phyloP scores from a whole-genome alignment of 1,140 invertebrate species.

The Daktulosphaira vitifoliae region DNA sequence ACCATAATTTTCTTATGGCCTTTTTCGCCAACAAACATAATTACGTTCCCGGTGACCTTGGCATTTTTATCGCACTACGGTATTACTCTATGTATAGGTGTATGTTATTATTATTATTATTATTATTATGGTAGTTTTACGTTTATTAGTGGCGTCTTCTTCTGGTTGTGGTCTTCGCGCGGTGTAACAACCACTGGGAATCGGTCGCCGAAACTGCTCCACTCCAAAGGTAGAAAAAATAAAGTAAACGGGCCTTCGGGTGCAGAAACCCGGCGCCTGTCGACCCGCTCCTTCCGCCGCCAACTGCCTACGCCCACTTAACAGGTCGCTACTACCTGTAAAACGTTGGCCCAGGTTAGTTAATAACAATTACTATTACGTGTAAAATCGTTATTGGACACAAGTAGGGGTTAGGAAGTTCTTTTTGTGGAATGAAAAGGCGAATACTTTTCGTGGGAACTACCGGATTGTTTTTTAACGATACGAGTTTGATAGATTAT shows the following conservation, averaged over 20 bases:
- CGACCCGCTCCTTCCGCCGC: neutral
- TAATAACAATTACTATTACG: too few relatives aligned
- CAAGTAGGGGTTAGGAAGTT: too few relatives aligned
- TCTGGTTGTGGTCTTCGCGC: too few relatives aligned
- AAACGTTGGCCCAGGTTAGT: constrained; percentile 31
- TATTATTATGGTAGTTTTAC: constrained; percentile 11
- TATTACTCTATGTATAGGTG: too few relatives aligned
- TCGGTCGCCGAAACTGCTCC: neutral
- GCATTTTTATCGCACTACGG: constrained; percentile 8
- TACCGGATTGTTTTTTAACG: too few relatives aligned
- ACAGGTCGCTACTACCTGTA: constrained; percentile 17
- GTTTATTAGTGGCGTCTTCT: constrained; percentile 15
- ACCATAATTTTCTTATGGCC: too few relatives aligned
- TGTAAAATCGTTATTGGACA: too few relatives aligned
- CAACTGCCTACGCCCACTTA: neutral
- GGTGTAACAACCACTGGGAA: too few relatives aligned
- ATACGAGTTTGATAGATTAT: too few relatives aligned
- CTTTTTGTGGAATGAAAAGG: too few relatives aligned
- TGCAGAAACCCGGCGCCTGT: constrained; percentile 20
- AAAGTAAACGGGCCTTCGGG: neutral
- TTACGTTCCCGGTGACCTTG: constrained; percentile 11
- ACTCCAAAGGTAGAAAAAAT: neutral
- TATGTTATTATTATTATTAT: neutral
- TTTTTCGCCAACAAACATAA: constrained; percentile 2
- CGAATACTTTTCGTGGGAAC: too few relatives aligned